Evolutionary conservation across 2,888 invertebrate genomes (phyloP), one percentile per base, ranked within the genome.

Genomic region (Drosophila subquinaria): DNA sequence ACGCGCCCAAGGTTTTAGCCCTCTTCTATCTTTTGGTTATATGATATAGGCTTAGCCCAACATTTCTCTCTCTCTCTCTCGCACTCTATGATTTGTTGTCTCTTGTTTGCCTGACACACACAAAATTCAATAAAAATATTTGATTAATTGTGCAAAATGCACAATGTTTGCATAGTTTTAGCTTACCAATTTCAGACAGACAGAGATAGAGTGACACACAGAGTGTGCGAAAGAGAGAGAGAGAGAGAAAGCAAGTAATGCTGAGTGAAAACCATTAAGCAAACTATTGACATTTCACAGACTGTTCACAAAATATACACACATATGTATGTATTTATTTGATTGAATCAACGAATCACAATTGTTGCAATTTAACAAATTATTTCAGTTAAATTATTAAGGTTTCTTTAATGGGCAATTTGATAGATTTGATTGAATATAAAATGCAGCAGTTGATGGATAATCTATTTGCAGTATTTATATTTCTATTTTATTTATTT

Each of bases 131-230:
- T 82, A 69, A 88, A 88, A 88, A 85, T 82, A 77, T 88, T 80
- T 84, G 84, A 84, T 88, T 85, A 84, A 84, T 84, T 85, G 77
- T 76, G 73, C 67, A 69, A 85, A 84, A 88, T 73, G 83, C 75
- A 67, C 80, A 82, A 77, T 77, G 88, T 85, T 85, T 79, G 75
- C 67, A 56, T 73, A 88, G 88, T 85, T 79, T 85, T 70, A 72
- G 69, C 72, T 86, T 76, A 74, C 82, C 57, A 56, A 68, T 62
- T 55, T 48, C 45, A 48, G 9, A 45, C 15, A 52, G 56, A 43
- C 8, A 47, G n/a, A 20, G 42, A 33, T 6, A 11, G 52, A 27
- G 10, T 3, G 52, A 11, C n/a, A 4, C 43, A 27, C 17, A 11
- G 27, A 36, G 30, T 33, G 15, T 6, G 30, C 11, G 40, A 9